Evolutionary conservation across 2,888 invertebrate genomes (phyloP).

Genomic region (Drosophila macrospina): DNA sequence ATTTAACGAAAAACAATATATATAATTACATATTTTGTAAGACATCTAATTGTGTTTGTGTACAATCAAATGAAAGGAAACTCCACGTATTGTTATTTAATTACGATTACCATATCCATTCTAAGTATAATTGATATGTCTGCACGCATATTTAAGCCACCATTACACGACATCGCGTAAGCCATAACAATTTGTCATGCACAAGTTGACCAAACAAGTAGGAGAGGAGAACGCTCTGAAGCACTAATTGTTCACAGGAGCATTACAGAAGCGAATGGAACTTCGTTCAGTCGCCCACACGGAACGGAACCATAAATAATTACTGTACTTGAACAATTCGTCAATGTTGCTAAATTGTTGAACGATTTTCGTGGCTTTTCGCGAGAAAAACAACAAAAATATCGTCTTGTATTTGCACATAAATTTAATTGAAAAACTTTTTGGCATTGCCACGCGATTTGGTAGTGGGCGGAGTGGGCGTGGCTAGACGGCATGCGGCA

Average conservation of each 20-base stretch:
- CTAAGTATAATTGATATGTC: not conserved
- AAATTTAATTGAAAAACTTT: constrained; percentile 72
- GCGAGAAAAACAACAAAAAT: constrained; percentile 27
- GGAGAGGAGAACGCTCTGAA: not conserved
- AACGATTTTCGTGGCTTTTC: constrained; percentile 55
- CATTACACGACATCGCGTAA: not conserved
- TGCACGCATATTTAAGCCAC: constrained; percentile 1
- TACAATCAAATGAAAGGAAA: not conserved
- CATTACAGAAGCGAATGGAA: too few relatives aligned
- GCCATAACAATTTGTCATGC: constrained; percentile 9
- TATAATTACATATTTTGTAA: too few relatives aligned
- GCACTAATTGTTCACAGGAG: constrained; percentile 13
- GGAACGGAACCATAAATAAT: constrained; percentile 52
- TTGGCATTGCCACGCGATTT: constrained; percentile 37
- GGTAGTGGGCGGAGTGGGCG: constrained; percentile 16
- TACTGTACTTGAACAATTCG: constrained; percentile 44
- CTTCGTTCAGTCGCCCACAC: not conserved
- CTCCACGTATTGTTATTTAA: not conserved
- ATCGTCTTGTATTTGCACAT: constrained; percentile 53
- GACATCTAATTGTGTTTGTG: too few relatives aligned
- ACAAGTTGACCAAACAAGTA: constrained; percentile 2
- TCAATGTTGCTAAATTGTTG: constrained; percentile 53
- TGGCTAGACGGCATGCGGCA: constrained; percentile 14
- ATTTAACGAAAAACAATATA: too few relatives aligned
- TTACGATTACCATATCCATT: not conserved